Conservation (phyloP, 2,888 invertebrate genomes). For the Pogonocherus hispidulus region DNA sequence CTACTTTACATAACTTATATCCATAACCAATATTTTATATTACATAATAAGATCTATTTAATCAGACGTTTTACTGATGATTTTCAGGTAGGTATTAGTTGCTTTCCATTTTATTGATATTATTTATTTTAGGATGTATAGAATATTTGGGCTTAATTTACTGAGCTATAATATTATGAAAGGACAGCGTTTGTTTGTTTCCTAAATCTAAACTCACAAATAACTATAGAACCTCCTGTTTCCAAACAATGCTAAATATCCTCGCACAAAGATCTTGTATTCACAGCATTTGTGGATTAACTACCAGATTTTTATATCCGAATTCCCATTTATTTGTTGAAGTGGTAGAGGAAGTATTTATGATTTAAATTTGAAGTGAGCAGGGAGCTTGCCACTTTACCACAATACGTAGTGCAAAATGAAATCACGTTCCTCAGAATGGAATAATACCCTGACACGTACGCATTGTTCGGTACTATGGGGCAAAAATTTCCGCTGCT, state of each 20-base stretch:
- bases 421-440: conserved; percentile 1
- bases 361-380: conserved; percentile 2
- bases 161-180: too few species aligned
- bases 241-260: background rate
- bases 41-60: too few species aligned
- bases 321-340: conserved; percentile 5
- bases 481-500: conserved; percentile 1
- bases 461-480: background rate
- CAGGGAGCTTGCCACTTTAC: conserved; percentile 6
- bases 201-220: too few species aligned
- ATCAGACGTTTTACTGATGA: too few species aligned
- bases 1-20: too few species aligned
- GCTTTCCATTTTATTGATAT: too few species aligned
- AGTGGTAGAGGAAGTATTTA: conserved; percentile 3
- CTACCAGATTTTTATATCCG: background rate
- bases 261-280: too few species aligned
- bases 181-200: too few species aligned
- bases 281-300: background rate
- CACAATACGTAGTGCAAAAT: background rate
- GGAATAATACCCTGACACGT: conserved; percentile 1
- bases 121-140: too few species aligned
- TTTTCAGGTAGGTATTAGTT: too few species aligned
- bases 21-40: too few species aligned
- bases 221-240: background rate
- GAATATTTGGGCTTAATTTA: too few species aligned